Conservation (phyloP, 2,888 invertebrate genomes). For the Meta bourneti region DNA sequence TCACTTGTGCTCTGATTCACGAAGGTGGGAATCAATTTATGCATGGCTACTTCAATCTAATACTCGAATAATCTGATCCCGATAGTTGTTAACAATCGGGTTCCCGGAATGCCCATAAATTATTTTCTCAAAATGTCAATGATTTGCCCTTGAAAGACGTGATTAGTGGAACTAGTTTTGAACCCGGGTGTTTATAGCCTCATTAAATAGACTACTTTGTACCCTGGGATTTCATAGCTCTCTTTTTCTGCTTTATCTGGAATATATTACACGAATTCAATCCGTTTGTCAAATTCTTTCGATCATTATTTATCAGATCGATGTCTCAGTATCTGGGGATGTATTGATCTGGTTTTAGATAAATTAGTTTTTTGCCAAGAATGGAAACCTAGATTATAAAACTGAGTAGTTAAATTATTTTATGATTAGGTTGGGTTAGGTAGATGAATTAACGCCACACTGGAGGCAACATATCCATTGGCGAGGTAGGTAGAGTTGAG, state of each 20-base stretch:
- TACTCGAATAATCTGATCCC: neutral
- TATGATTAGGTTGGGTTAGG: too few relatives aligned
- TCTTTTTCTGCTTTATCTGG: neutral
- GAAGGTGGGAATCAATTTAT: neutral
- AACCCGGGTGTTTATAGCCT: conserved; percentile 19
- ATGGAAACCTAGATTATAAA: neutral
- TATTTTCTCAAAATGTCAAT: neutral
- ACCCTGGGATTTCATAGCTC: neutral
- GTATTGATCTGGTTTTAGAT: neutral
- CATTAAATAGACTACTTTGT: conserved; percentile 17
- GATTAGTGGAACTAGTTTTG: conserved; percentile 16
- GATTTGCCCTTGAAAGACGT: conserved; percentile 9
- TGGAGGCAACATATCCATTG: too few relatives aligned
- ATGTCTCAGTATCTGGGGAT: neutral
- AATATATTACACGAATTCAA: neutral
- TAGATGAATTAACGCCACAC: too few relatives aligned
- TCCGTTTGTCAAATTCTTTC: neutral
- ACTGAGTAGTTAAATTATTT: neutral
- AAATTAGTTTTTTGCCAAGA: neutral
- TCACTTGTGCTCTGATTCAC: neutral
- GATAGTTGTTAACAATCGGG: neutral
- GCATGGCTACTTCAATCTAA: too few relatives aligned
- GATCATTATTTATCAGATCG: neutral
- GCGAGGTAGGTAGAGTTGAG: too few relatives aligned
- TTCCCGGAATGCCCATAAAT: neutral